Conservation (phyloP, 2,113 vertebrate species). For the Platysternon megacephalum region DNA sequence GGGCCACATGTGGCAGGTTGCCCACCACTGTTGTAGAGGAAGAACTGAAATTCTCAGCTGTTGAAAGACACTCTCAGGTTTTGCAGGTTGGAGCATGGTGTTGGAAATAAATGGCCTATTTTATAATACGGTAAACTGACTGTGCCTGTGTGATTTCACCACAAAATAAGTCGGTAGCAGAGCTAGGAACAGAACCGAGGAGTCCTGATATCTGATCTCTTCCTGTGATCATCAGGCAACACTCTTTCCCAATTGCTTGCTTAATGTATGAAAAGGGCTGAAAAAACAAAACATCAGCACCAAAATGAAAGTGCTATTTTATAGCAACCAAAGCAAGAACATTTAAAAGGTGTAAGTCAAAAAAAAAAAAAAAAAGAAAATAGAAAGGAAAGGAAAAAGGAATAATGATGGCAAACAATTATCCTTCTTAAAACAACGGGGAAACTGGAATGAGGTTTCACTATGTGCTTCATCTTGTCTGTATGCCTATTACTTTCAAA, state of each 20-base stretch:
- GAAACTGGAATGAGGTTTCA: too few relatives aligned
- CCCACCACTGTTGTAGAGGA: too few relatives aligned
- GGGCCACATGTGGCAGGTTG: too few relatives aligned
- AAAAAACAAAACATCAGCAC: neutral
- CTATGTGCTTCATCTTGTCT: too few relatives aligned
- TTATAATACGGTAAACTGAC: neutral
- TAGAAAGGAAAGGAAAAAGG: neutral
- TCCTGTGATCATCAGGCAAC: neutral
- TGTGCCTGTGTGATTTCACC: neutral
- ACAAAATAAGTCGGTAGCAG: neutral
- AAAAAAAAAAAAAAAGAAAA: too few relatives aligned
- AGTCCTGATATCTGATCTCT: neutral
- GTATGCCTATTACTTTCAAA: neutral
- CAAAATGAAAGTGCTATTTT: neutral
- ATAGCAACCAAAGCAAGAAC: neutral
- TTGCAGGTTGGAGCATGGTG: neutral
- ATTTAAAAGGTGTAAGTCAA: neutral
- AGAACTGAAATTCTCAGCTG: slow-evolving; percentile 28
- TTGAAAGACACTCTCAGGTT: slow-evolving; percentile 20
- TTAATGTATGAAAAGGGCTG: neutral
- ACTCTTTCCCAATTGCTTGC: neutral
- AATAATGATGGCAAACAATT: neutral
- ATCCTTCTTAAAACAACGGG: neutral
- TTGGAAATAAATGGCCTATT: slow-evolving; percentile 6
- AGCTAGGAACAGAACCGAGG: neutral